phyloP scores from a whole-genome alignment of 2,797 vertebrate genomes.

The Ptychobarbus kaznakovi region DNA sequence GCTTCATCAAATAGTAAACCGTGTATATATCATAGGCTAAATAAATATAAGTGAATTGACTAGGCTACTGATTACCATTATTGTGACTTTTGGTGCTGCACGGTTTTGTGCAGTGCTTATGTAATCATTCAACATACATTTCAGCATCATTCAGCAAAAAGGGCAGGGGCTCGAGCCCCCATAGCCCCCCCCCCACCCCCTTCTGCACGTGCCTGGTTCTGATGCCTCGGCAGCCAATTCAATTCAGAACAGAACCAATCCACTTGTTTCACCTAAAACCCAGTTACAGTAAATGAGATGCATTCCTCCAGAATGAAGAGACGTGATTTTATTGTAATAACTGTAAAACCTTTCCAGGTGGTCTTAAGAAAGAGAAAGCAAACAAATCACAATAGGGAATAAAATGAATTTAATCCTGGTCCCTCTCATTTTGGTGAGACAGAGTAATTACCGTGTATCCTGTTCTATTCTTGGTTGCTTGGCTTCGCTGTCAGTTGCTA shows the following conservation, averaged over 20 bases:
- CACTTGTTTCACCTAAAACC: conserved; percentile 1
- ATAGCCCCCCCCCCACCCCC: no score
- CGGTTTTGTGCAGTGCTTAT: no score
- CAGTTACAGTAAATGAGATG: conserved; percentile 20
- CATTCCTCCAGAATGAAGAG: conserved; percentile 12
- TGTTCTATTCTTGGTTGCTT: conserved; percentile 13
- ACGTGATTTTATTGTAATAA: conserved; percentile 15
- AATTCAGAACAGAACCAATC: conserved; percentile 11
- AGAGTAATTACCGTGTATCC: conserved; percentile 20
- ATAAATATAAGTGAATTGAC: no score
- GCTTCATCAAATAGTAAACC: no score
- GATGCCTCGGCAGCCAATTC: not conserved
- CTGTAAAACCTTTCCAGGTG: conserved; percentile 24
- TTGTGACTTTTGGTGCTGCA: no score
- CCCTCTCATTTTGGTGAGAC: not conserved
- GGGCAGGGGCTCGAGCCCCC: no score
- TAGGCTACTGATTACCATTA: no score
- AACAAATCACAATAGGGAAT: conserved; percentile 17
- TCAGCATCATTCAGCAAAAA: no score
- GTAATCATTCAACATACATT: no score
- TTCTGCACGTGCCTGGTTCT: not conserved
- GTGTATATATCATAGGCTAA: no score
- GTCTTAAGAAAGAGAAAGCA: not conserved
- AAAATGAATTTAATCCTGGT: conserved; percentile 37
- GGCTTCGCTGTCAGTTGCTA: conserved; percentile 21